These are phyloP conservation scores for Nanorana parkeri DNA, from an alignment of 2,113 vertebrate genomes.

Conservation along the genomic window DNA sequence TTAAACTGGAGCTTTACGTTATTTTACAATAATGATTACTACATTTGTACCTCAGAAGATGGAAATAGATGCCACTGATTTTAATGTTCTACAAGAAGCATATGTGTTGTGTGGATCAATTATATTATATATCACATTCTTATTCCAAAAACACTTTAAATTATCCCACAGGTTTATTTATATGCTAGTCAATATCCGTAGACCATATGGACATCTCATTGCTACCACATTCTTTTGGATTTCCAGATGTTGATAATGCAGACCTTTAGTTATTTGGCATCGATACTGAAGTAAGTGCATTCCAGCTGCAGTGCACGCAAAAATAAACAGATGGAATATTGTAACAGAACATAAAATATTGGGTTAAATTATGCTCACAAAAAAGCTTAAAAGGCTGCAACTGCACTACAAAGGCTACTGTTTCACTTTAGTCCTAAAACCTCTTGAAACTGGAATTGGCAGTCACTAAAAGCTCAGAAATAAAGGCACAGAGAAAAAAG, in stretches of 20 bases:
- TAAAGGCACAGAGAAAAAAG: slow-evolving; percentile 46
- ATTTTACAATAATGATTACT: too few species aligned
- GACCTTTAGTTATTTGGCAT: slow-evolving; percentile 43
- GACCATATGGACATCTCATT: slow-evolving; percentile 41
- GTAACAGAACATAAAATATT: slow-evolving; percentile 25
- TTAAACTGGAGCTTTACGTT: too few species aligned
- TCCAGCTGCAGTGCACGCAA: neutral
- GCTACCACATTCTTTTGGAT: slow-evolving; percentile 13
- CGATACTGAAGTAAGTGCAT: slow-evolving; percentile 24
- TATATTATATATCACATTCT: neutral
- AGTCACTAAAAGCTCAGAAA: slow-evolving; percentile 19
- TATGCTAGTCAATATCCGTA: neutral
- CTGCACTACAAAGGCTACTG: slow-evolving; percentile 41
- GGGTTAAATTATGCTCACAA: slow-evolving; percentile 46
- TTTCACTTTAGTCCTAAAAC: slow-evolving; percentile 41
- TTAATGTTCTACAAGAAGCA: neutral
- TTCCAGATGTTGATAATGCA: slow-evolving; percentile 35
- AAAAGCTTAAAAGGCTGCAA: slow-evolving; percentile 24
- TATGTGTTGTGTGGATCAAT: neutral
- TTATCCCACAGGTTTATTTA: neutral
- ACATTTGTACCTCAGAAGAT: too few species aligned
- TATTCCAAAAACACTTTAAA: neutral
- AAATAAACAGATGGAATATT: slow-evolving; percentile 40
- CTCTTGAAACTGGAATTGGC: slow-evolving; percentile 23
- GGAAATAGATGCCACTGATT: neutral